phyloP scores from a whole-genome alignment of 2,888 invertebrate genomes.

The Drosophila anomalata region DNA sequence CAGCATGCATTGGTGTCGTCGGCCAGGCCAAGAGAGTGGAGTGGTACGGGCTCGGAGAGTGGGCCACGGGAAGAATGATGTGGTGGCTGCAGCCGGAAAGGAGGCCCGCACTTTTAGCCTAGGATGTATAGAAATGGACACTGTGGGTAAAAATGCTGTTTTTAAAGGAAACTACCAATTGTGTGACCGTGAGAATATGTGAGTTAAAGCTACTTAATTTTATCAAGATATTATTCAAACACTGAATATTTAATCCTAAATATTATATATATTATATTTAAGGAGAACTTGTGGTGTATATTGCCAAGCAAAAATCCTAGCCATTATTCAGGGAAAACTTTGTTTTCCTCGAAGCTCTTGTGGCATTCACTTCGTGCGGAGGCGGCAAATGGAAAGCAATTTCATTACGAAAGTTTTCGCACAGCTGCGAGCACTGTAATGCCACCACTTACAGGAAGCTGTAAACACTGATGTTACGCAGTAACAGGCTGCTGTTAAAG shows the following conservation, averaged over 20 bases:
- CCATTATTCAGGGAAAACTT: slow-evolving; percentile 9
- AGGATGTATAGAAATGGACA: slow-evolving; percentile 6
- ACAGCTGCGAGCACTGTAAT: slow-evolving; percentile 37
- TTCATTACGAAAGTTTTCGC: slow-evolving; percentile 44
- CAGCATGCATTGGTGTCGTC: slow-evolving; percentile 42
- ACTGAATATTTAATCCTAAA: not conserved
- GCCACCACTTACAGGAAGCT: slow-evolving; percentile 15
- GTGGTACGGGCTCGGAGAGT: not conserved
- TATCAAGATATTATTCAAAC: not conserved
- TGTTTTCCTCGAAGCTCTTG: not conserved
- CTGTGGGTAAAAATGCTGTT: slow-evolving; percentile 15
- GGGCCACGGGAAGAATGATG: not conserved
- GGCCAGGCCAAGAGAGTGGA: slow-evolving; percentile 19
- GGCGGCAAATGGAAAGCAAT: slow-evolving; percentile 34
- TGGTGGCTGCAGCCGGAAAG: not conserved
- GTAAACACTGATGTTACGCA: slow-evolving; percentile 22
- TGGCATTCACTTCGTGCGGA: slow-evolving; percentile 1
- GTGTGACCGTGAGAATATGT: not conserved
- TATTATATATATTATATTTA: not conserved
- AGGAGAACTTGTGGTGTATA: not conserved
- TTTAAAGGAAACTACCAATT: not conserved
- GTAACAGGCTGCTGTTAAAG: not conserved
- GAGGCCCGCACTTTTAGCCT: slow-evolving; percentile 16
- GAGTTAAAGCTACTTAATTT: not conserved
- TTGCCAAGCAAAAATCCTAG: not conserved